A percentile compares a stretch with the other conserved stretches of the same genome.
Evolutionary conservation across 2,797 vertebrate genomes (phyloP).

Genomic region (Neomorphus geoffroyi): DNA sequence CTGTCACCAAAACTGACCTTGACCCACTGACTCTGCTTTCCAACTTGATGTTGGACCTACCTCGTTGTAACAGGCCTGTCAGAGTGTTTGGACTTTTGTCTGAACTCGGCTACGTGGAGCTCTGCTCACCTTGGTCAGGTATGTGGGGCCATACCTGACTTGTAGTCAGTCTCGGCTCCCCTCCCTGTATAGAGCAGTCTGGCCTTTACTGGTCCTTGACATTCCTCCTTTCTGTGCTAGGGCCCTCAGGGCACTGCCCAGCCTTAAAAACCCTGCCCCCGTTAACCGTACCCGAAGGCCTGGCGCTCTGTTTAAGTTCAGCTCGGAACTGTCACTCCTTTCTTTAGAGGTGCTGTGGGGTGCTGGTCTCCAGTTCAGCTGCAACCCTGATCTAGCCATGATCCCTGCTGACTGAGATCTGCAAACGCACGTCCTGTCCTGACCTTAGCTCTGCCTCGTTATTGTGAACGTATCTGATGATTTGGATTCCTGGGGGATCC

Average conservation of each 20-base stretch:
- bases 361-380: background rate
- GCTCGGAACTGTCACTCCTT: fast-evolving
- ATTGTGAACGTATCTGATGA: background rate
- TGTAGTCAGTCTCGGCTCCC: fast-evolving
- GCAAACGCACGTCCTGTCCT: too few relatives aligned
- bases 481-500: background rate
- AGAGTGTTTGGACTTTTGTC: background rate
- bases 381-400: background rate
- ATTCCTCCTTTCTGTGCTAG: background rate
- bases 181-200: too few relatives aligned
- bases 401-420: background rate
- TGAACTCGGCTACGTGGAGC: background rate
- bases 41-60: background rate
- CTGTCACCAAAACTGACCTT: background rate
- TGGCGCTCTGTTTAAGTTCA: background rate
- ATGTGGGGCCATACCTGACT: fast-evolving
- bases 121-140: background rate
- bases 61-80: background rate
- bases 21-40: background rate
- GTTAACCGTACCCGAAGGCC: fast-evolving
- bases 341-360: fast-evolving
- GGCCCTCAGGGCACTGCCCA: fast-evolving
- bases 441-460: background rate
- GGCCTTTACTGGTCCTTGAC: background rate
- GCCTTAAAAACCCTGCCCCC: background rate